Base-by-base conservation (phyloP, 2,797 vertebrate species). In the Onychomys arenicola region DNA sequence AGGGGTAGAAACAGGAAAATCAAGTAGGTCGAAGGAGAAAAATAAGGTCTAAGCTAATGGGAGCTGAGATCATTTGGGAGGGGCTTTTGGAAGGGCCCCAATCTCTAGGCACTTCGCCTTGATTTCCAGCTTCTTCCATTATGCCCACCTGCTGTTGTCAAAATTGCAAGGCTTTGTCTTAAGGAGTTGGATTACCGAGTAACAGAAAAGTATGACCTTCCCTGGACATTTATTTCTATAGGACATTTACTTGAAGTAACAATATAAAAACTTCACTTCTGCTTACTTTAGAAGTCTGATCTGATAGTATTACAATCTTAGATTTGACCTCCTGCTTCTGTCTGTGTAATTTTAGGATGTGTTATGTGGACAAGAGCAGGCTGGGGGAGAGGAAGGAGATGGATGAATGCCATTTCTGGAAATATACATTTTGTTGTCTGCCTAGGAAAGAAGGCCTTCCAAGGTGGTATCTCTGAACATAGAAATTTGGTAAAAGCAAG, bases 51-150 rank as follows among this genome's bases (percentile, higher is more conserved):
- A 73, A 57, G 67, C 65, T 69, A 59, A 67, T 40, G 29, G 81
- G 94, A 95, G 92, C 97, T 90, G 37, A 97, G 84, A 4, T 95
- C 88, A 0, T 94, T 97, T 91, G 69, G 86, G 59, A 67, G 37
- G 25, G 40, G 67, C 27, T 17, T 90, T 52, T n/a, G 63, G 55
- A 71, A 25, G 77, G 10, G 7, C 65, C 21, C 16, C 34, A 43
- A 40, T 87, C n/a, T 14, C 16, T 14, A 1, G 46, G 40, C 43
- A 25, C 61, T 73, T 6, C 5, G 52, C 11, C 6, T 73, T 73
- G 52, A 46, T 86, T 5, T 29, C 6, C 14, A 34, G 9, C 75
- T 73, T 37, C 69, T 92, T 81, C 87, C 37, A 91, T 90, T 84
- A n/a, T 76, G n/a, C 32, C 82, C 17, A 49, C 52, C 43, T 90